Evolutionary conservation across 2,113 vertebrate genomes (phyloP), one percentile per base, ranked within the genome.

Genomic region (Anarhynchus alexandrinus): DNA sequence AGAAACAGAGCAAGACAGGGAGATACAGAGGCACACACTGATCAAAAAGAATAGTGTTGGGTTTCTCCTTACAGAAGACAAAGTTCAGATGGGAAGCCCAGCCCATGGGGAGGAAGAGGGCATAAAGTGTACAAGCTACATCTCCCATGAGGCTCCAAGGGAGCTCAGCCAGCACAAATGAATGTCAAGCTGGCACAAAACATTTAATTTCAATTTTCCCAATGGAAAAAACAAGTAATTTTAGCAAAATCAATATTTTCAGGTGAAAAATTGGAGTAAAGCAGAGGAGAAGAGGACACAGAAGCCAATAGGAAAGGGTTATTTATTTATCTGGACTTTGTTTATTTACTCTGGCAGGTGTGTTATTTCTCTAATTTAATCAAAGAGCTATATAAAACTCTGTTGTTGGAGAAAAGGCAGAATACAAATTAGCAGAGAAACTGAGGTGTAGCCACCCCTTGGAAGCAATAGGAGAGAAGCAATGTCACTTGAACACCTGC

Each of bases 341-440:
- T 76, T 83, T 86, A 74, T 92, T 88, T 90, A 64, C 17, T 7
- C 13, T 93, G 42, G 55, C 64, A 91, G 29, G n/a, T 71, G 45
- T 57, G 32, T 49, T 93, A 79, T 87, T 96, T 81, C 36, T 95
- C 42, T 90, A 71, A 94, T 93, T 84, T 66, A 89, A 84, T 92
- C 34, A 86, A 62, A 84, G 49, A 64, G 15, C n/a, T 74, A 42
- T 66, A 70, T 36, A 89, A 78, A 94, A 25, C 17, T 85, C 55
- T 38, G 14, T 32, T 52, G 32, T 15, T 62, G 40, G 43, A 87
- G 36, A 67, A 93, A 87, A 85, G 15, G 14, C 30, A 88, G 85
- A 67, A 40, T 69, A 67, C 26, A 76, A 38, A 51, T 82, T 71
- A 86, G n/a, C 1, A 76, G 17, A 14, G 42, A 92, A 91, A n/a